A percentile compares a stretch with the other conserved stretches of the same genome.
Conservation (phyloP, 2,888 invertebrate genomes). For the Pantelozetes paolii region DNA sequence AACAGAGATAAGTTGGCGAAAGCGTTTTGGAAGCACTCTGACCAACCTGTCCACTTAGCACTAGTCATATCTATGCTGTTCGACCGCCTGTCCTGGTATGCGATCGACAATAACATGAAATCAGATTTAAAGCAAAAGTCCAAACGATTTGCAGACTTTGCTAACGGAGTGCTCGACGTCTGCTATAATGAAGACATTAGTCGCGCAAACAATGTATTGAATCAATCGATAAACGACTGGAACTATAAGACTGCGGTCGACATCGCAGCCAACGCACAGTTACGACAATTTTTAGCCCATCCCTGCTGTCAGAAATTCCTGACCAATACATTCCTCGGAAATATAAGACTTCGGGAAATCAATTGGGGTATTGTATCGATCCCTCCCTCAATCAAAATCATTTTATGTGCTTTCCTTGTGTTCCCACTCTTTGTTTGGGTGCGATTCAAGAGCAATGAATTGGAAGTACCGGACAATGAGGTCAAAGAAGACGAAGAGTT, state of each 20-base stretch:
- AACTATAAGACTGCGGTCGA: constrained; percentile 53
- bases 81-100: constrained; percentile 47
- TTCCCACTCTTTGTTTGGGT: constrained; percentile 53
- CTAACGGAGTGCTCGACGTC: constrained; percentile 51
- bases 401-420: constrained; percentile 51
- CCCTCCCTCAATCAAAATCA: constrained; percentile 52
- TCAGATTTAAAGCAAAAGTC: constrained; percentile 48
- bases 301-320: constrained; percentile 57
- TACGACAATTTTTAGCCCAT: constrained; percentile 55
- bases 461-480: background rate
- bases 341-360: constrained; percentile 52
- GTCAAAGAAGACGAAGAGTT: constrained; percentile 28
- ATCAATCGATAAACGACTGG: constrained; percentile 52
- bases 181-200: constrained; percentile 50
- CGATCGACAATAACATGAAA: constrained; percentile 47
- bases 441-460: constrained; percentile 47
- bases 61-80: constrained; percentile 49
- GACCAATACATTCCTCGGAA: constrained; percentile 53
- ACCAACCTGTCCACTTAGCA: constrained; percentile 50
- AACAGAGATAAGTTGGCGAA: constrained; percentile 48
- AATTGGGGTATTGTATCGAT: constrained; percentile 51
- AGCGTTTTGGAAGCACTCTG: constrained; percentile 49
- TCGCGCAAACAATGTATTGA: constrained; percentile 52
- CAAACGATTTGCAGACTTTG: constrained; percentile 49
- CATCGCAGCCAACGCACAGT: constrained; percentile 53